These are phyloP conservation scores for Onychostoma macrolepis DNA, from an alignment of 2,113 vertebrate genomes.

Conservation along the genomic window DNA sequence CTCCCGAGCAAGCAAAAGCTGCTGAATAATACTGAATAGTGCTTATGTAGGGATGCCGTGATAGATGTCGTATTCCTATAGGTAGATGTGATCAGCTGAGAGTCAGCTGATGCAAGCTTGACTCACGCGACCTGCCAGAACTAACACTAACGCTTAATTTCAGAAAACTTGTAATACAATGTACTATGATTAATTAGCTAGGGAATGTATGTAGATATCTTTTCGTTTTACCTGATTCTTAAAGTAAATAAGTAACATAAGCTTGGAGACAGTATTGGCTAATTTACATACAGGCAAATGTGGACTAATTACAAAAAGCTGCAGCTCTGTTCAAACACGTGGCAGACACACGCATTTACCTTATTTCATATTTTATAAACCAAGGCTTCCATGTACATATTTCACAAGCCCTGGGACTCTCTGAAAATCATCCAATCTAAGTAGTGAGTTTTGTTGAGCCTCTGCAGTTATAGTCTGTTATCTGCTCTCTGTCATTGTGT, in stretches of 20 bases:
- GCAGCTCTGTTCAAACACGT: background rate
- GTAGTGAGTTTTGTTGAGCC: background rate
- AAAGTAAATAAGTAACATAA: slow-evolving; percentile 36
- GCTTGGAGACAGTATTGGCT: background rate
- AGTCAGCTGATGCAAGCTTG: too few relatives aligned
- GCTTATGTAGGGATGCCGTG: too few relatives aligned
- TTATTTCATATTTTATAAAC: background rate
- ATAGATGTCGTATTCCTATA: too few relatives aligned
- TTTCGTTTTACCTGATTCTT: background rate
- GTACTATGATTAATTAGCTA: background rate
- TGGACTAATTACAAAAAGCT: background rate
- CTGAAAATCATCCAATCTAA: slow-evolving; percentile 4
- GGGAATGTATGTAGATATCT: background rate
- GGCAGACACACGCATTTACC: background rate
- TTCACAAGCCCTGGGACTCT: background rate
- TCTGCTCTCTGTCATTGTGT: background rate
- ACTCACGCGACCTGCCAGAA: too few relatives aligned
- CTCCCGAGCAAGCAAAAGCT: too few relatives aligned
- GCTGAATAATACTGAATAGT: too few relatives aligned
- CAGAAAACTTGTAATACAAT: background rate
- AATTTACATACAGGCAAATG: slow-evolving; percentile 28
- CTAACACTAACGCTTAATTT: too few relatives aligned
- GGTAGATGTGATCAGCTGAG: too few relatives aligned
- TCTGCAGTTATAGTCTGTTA: background rate
- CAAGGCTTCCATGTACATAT: background rate